Evolutionary conservation across 2,113 vertebrate species (phyloP).

Genomic region (Paramormyrops kingsleyae): DNA sequence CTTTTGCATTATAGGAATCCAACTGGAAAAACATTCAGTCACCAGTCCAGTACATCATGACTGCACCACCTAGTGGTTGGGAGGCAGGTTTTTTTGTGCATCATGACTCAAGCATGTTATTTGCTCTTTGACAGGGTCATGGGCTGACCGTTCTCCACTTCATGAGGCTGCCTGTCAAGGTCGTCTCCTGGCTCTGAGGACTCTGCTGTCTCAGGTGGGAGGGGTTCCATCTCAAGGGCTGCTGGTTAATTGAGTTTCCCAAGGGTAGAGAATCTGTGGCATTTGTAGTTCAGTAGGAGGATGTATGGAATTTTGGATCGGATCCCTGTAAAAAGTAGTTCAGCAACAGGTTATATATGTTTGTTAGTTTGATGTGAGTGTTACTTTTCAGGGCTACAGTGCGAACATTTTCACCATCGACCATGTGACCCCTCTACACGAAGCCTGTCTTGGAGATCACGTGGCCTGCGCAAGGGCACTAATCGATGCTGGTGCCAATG

Average conservation of each 20-base stretch:
- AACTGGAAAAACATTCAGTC: background rate
- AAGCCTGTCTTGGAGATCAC: conserved; percentile 89
- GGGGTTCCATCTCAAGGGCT: background rate
- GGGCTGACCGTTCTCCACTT: conserved; percentile 90
- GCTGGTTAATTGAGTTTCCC: background rate
- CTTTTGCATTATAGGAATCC: background rate
- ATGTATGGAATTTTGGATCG: background rate
- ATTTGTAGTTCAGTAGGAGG: background rate
- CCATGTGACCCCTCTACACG: conserved; percentile 87
- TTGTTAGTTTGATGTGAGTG: background rate
- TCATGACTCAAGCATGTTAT: background rate
- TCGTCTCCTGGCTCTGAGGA: conserved; percentile 83
- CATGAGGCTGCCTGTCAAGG: conserved; percentile 94
- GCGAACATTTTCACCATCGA: conserved; percentile 85
- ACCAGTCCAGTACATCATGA: background rate
- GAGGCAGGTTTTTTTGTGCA: background rate
- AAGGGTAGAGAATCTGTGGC: background rate
- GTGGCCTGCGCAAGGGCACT: conserved; percentile 82
- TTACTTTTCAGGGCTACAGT: conserved; percentile 72
- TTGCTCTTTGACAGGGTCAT: conserved; percentile 67
- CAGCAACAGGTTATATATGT: background rate
- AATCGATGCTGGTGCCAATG: conserved; percentile 84
- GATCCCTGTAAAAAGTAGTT: background rate
- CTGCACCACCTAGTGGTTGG: background rate
- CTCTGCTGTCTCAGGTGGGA: conserved; percentile 81